A percentile compares a stretch with the other conserved stretches of the same genome.
phyloP scores from a whole-genome alignment of 1,140 invertebrate species.

The Drosophila insularis region DNA sequence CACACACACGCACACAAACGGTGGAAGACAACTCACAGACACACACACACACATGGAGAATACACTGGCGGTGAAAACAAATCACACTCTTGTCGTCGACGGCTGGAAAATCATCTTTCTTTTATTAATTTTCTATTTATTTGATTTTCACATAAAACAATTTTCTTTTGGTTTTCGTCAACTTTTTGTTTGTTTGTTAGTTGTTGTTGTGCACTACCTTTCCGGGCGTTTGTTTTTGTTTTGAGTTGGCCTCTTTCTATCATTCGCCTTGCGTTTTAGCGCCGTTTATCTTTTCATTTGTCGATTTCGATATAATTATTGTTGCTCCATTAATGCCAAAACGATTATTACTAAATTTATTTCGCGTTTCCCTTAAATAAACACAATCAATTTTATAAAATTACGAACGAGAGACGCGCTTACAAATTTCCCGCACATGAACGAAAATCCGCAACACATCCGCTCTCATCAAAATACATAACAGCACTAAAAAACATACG shows the following conservation, averaged over 20 bases:
- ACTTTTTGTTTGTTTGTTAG: not conserved
- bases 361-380: not conserved
- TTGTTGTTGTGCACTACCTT: not conserved
- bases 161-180: not conserved
- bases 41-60: slow-evolving; percentile 42
- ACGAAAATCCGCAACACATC: not conserved
- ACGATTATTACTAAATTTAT: not conserved
- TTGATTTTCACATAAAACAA: not conserved
- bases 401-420: slow-evolving; percentile 7
- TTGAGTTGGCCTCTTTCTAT: not conserved
- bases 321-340: not conserved
- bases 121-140: not conserved
- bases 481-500: not conserved
- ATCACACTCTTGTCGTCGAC: not conserved
- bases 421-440: not conserved
- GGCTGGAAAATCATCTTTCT: not conserved
- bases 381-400: slow-evolving; percentile 10
- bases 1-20: slow-evolving; percentile 7
- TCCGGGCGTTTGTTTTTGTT: not conserved
- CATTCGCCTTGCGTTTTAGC: not conserved
- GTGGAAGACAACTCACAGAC: not conserved
- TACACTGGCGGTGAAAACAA: slow-evolving; percentile 4
- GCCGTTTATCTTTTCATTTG: not conserved
- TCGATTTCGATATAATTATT: not conserved
- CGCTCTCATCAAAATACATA: not conserved